phyloP scores from a whole-genome alignment of 2,113 vertebrate genomes.

The Serinus canaria region DNA sequence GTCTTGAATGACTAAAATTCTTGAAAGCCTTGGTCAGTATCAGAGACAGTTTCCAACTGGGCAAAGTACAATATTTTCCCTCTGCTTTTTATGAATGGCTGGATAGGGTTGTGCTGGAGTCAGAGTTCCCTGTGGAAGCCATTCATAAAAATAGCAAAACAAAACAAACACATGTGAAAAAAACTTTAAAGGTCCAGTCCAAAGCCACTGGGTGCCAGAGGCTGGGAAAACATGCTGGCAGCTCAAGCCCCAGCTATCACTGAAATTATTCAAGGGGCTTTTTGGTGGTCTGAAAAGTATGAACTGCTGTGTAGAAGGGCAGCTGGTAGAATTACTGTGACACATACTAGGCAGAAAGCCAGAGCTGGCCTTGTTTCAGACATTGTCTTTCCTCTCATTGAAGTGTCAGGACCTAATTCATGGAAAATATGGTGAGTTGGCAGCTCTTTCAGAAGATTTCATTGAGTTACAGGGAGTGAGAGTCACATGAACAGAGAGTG shows the following conservation, averaged over 20 bases:
- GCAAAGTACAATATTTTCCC: slow-evolving; percentile 58
- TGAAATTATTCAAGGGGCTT: slow-evolving; percentile 73
- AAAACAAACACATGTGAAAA: slow-evolving; percentile 64
- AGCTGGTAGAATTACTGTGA: slow-evolving; percentile 79
- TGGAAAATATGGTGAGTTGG: slow-evolving; percentile 82
- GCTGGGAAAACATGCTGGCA: slow-evolving; percentile 74
- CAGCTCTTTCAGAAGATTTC: slow-evolving; percentile 79
- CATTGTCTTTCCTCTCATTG: slow-evolving; percentile 84
- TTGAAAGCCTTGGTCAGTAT: slow-evolving; percentile 35
- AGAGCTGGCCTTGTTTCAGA: slow-evolving; percentile 81
- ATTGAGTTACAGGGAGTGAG: slow-evolving; percentile 74
- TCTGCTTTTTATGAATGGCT: slow-evolving; percentile 79
- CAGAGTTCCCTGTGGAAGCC: slow-evolving; percentile 63
- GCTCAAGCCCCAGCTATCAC: slow-evolving; percentile 56
- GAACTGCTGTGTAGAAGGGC: slow-evolving; percentile 75
- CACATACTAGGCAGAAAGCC: slow-evolving; percentile 80
- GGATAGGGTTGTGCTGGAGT: slow-evolving; percentile 61
- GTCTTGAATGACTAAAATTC: slow-evolving; percentile 32
- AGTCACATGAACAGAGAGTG: slow-evolving; percentile 72
- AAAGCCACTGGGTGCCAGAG: slow-evolving; percentile 76
- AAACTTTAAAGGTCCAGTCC: slow-evolving; percentile 63
- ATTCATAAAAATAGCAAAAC: slow-evolving; percentile 83
- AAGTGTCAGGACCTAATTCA: slow-evolving; percentile 87
- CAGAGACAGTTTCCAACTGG: slow-evolving; percentile 53
- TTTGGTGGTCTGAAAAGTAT: slow-evolving; percentile 78